These are phyloP conservation scores for Gryllus bimaculatus DNA, from an alignment of 1,140 invertebrate species.

Conservation along the genomic window DNA sequence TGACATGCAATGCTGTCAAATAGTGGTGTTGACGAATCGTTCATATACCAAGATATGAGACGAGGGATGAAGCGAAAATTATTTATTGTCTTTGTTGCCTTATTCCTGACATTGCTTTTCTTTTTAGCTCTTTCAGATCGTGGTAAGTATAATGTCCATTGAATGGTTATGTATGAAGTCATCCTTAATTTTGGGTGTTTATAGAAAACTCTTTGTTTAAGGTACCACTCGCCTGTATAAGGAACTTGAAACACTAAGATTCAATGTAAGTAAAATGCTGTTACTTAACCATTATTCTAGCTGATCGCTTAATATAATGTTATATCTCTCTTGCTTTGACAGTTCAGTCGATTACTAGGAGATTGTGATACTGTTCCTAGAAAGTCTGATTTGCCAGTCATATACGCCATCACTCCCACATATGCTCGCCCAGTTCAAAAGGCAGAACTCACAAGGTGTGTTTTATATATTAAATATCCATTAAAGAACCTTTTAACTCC, in stretches of 20 bases:
- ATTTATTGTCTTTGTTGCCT: background rate
- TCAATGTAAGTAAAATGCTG: background rate
- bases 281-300: background rate
- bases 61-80: background rate
- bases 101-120: background rate
- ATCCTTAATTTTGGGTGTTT: too few relatives aligned
- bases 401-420: conserved; percentile 90
- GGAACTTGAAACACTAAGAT: background rate
- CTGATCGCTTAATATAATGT: background rate
- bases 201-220: background rate
- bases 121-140: background rate
- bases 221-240: background rate
- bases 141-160: background rate
- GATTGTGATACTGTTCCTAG: background rate
- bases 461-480: background rate
- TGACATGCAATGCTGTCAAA: too few relatives aligned
- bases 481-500: too few relatives aligned
- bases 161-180: background rate
- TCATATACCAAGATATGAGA: background rate
- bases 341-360: background rate
- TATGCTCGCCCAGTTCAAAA: conserved; percentile 84
- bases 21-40: background rate
- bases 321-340: background rate
- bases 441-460: conserved; percentile 80
- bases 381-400: conserved; percentile 36